Percentiles rank a stretch among this genome's conserved stretches.
phyloP scores from a whole-genome alignment of 2,113 vertebrate species.

The Circaetus cinerascens region DNA sequence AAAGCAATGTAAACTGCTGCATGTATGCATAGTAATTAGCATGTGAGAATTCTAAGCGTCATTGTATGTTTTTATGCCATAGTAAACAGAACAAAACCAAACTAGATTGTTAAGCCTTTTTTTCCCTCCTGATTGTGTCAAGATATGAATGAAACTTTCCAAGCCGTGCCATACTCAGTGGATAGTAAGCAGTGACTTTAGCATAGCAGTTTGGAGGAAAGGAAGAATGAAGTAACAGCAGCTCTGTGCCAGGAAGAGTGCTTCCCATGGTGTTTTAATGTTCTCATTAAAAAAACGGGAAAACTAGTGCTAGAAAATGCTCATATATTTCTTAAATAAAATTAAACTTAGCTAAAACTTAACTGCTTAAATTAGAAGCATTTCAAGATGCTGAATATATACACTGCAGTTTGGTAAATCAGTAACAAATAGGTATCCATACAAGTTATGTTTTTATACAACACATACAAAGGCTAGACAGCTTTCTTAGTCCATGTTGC shows the following conservation, averaged over 20 bases:
- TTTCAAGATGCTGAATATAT: not conserved
- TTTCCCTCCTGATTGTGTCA: not conserved
- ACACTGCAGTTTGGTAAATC: not conserved
- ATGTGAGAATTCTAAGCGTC: not conserved
- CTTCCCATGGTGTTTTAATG: not conserved
- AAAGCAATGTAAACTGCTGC: not conserved
- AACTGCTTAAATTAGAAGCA: not conserved
- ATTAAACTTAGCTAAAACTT: not conserved
- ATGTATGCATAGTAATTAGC: not conserved
- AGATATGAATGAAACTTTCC: not conserved
- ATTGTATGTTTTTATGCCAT: not conserved
- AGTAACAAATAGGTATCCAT: not conserved
- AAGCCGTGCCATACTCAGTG: not conserved
- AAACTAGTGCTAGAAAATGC: not conserved
- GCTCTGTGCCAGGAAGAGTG: not conserved
- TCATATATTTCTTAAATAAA: not conserved
- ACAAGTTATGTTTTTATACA: not conserved
- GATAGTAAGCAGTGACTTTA: not conserved
- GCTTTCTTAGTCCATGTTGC: not conserved
- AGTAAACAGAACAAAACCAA: conserved; percentile 1
- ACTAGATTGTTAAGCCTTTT: not conserved
- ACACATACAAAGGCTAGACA: not conserved
- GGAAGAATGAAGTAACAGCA: not conserved
- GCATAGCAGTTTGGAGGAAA: not conserved
- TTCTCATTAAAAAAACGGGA: not conserved